phyloP scores from a whole-genome alignment of 2,797 vertebrate genomes.

The Paedocypris micromegethes region DNA sequence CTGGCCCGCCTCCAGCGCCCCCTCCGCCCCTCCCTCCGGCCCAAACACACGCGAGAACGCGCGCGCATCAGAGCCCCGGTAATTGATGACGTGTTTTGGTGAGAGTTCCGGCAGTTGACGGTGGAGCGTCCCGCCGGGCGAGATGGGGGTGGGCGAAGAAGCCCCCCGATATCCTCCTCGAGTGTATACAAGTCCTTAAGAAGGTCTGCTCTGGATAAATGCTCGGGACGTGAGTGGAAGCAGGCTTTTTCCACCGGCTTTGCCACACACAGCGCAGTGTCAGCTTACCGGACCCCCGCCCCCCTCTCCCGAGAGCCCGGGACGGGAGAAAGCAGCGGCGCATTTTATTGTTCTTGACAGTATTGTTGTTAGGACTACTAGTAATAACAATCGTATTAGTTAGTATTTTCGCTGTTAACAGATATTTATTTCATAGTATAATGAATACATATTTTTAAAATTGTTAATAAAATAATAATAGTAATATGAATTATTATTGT shows the following conservation, averaged over 20 bases:
- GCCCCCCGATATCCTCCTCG: slow-evolving; percentile 42
- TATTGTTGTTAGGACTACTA: no score
- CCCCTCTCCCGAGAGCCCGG: slow-evolving; percentile 73
- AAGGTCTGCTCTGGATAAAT: slow-evolving; percentile 78
- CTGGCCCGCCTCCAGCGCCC: slow-evolving; percentile 72
- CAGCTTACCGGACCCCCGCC: slow-evolving; percentile 83
- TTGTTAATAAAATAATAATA: no score
- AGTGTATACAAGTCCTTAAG: slow-evolving; percentile 53
- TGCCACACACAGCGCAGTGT: slow-evolving; percentile 93
- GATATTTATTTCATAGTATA: no score
- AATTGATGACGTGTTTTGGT: slow-evolving; percentile 39
- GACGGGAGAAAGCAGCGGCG: no score
- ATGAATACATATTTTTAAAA: no score
- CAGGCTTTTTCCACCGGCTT: slow-evolving; percentile 94
- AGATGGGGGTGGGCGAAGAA: slow-evolving; percentile 25
- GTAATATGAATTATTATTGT: background rate
- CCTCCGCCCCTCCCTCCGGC: slow-evolving; percentile 54
- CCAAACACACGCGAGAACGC: slow-evolving; percentile 61
- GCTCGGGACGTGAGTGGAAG: slow-evolving; percentile 89
- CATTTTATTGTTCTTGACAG: no score
- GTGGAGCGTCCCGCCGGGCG: slow-evolving; percentile 21
- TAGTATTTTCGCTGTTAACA: no score
- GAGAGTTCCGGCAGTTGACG: slow-evolving; percentile 20
- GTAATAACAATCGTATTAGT: no score
- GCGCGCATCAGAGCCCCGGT: slow-evolving; percentile 22